Percentiles rank a stretch among this genome's conserved stretches.
Evolutionary conservation across 1,140 invertebrate genomes (phyloP).

Genomic region (Pentalonia nigronervosa): DNA sequence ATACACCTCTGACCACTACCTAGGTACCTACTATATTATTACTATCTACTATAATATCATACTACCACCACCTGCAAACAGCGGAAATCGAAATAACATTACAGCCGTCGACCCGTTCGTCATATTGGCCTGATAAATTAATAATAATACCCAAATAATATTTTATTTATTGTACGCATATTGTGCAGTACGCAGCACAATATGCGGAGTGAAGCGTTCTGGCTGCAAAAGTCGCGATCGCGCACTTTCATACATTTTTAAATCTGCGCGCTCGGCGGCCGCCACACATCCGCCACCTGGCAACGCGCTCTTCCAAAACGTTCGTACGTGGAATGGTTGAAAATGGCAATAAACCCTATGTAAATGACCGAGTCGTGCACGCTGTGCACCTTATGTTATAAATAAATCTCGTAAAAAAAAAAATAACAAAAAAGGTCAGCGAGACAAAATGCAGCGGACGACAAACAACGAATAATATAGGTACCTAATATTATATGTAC

Average conservation of each 20-base stretch:
- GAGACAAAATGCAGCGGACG: background rate
- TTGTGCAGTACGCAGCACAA: background rate
- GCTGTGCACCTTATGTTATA: conserved; percentile 28
- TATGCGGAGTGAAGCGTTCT: background rate
- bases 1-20: too few species aligned
- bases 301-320: conserved; percentile 5
- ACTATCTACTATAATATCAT: too few species aligned
- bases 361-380: background rate
- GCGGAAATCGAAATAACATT: background rate
- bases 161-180: background rate
- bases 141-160: background rate
- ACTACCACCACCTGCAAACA: background rate
- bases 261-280: background rate
- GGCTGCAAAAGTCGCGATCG: conserved; percentile 14
- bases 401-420: conserved; percentile 38
- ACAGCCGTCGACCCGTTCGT: background rate
- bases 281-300: background rate
- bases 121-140: background rate
- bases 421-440: background rate
- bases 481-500: background rate
- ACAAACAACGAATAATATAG: background rate
- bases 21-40: too few species aligned
- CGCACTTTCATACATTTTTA: conserved; percentile 34
- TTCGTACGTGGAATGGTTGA: conserved; percentile 36
- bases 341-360: conserved; percentile 32